Evolutionary conservation across 2,113 vertebrate species (phyloP).

Genomic region (Camelus bactrianus): DNA sequence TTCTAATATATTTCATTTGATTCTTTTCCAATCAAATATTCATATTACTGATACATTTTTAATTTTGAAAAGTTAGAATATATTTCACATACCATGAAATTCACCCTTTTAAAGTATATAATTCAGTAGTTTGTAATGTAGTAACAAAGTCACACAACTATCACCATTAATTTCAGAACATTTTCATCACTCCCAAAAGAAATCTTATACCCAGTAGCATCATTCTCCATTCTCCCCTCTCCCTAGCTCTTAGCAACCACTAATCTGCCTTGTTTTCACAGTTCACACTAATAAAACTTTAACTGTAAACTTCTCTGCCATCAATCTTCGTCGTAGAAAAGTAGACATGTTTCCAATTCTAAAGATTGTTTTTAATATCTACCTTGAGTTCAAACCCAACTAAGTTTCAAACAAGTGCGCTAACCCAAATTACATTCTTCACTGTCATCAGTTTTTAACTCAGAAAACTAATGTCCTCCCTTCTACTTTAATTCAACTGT

Average conservation of each 20-base stretch:
- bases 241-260: neutral
- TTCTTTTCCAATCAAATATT: neutral
- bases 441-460: neutral
- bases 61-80: neutral
- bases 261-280: neutral
- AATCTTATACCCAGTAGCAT: no score
- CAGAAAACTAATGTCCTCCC: neutral
- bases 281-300: neutral
- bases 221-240: no score
- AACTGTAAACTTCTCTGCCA: neutral
- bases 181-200: neutral
- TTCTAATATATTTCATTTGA: neutral
- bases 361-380: neutral
- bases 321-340: neutral
- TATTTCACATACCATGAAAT: accelerated
- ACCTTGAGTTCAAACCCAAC: neutral
- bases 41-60: neutral
- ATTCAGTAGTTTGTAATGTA: neutral
- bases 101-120: neutral
- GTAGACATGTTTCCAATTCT: neutral
- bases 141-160: neutral
- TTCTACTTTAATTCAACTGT: neutral
- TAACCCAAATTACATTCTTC: constrained; percentile 2
- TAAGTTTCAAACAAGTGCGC: neutral
- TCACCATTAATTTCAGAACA: neutral